A percentile compares a stretch with the other conserved stretches of the same genome.
Conservation (phyloP, 2,113 vertebrate genomes). For the Sebastes schlegelii region DNA sequence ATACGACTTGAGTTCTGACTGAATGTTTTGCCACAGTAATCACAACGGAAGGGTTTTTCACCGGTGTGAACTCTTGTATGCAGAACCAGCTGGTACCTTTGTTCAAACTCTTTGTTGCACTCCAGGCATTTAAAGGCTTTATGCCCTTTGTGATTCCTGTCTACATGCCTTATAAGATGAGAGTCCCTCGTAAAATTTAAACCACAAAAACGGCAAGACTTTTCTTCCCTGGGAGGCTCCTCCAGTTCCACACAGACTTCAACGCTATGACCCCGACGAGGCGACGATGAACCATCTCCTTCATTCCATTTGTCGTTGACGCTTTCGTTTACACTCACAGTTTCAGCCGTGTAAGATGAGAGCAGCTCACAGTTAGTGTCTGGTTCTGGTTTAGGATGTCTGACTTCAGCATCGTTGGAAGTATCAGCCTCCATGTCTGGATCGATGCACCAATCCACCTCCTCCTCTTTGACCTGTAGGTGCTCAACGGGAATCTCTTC, state of each 20-base stretch:
- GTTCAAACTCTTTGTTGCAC: conserved; percentile 43
- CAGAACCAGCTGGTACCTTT: background rate
- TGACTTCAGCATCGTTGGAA: background rate
- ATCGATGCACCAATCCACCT: background rate
- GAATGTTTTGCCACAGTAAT: conserved; percentile 5
- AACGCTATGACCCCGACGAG: background rate
- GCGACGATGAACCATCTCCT: background rate
- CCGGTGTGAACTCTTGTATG: conserved; percentile 15
- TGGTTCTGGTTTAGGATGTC: background rate
- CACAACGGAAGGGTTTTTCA: background rate
- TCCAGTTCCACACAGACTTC: conserved; percentile 29
- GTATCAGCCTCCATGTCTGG: background rate
- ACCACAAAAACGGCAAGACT: conserved; percentile 27
- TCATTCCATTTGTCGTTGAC: background rate
- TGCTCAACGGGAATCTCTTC: background rate
- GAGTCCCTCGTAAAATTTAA: conserved; percentile 7
- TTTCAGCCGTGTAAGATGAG: background rate
- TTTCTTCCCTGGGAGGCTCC: conserved; percentile 25
- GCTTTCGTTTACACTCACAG: background rate
- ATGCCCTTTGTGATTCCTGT: conserved; percentile 10
- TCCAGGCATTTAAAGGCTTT: conserved; percentile 43
- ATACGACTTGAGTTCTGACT: background rate
- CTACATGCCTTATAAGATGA: conserved; percentile 19
- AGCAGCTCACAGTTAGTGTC: background rate
- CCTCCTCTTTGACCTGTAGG: conserved; percentile 31